Base-by-base conservation (phyloP, 2,888 invertebrate genomes). In the Chymomyza procnemis region DNA sequence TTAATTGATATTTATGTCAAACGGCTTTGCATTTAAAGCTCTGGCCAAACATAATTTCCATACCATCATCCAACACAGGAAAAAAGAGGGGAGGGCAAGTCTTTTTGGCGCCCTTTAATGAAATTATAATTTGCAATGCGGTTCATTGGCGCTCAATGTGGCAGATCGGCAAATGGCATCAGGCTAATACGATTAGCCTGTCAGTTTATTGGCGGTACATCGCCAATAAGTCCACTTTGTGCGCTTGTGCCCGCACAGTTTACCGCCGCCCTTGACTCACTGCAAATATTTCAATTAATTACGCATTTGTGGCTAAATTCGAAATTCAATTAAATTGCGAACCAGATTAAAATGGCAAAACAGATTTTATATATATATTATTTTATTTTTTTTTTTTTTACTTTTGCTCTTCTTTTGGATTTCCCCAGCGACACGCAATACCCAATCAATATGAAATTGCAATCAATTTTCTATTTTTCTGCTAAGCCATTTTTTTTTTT, bases 261-360 rank as follows among this genome's bases (percentile, higher is more conserved):
- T 16, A 19, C 55, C 22, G 34, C 55, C 22, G 5, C 26, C 26
- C 12, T 21, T 47, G 54, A 21, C 26, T 3, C 8, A 0, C 5
- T n/a, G n/a, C 48, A 22, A 59, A 72, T 61, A 68, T 84, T 76
- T 81, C 64, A 79, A 87, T 86, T 86, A 81, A 87, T 87, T 75
- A 66, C 70, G 66, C 77, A 73, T 82, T 84, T 79, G 75, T 61
- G 79, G 69, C 52, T 58, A 48, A 71, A 64, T 59, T 69, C 66
- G 66, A 73, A 66, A 75, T 81, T 71, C 71, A 84, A 84, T 84
- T 84, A 76, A 74, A 80, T 67, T 73, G 47, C 72, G 69, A 62
- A 66, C 60, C 34, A 67, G 70, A 66, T 81, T 79, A 68, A 71
- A 76, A 62, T 61, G 50, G 18, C 57, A 66, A 62, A 74, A 58